Conservation (phyloP, 2,797 vertebrate genomes). For the Otolemur crassicaudatus region DNA sequence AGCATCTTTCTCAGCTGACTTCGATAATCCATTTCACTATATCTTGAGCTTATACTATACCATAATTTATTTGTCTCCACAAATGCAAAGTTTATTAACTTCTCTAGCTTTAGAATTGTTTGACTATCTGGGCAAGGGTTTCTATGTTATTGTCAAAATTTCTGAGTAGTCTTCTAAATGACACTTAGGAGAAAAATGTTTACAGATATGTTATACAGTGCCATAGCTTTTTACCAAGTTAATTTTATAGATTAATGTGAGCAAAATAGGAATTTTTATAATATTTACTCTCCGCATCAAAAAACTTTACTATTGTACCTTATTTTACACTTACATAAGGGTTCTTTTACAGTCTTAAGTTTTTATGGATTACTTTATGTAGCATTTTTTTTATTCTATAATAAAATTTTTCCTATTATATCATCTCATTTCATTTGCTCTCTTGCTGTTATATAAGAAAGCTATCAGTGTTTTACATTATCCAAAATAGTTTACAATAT, state of each 20-base stretch:
- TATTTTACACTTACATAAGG: constrained; percentile 18
- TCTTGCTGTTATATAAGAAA: not conserved
- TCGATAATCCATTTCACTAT: not conserved
- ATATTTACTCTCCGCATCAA: not conserved
- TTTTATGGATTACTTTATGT: not conserved
- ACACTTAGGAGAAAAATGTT: not conserved
- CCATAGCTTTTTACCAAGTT: not conserved
- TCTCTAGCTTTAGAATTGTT: not conserved
- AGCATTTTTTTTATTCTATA: not conserved
- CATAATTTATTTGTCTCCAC: not conserved
- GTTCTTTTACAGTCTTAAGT: not conserved
- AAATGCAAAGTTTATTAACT: not conserved
- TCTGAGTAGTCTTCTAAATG: not conserved
- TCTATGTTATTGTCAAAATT: not conserved
- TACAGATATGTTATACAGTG: not conserved
- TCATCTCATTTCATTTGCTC: not conserved
- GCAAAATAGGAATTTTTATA: not conserved
- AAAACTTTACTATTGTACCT: not conserved
- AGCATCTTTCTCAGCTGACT: not conserved
- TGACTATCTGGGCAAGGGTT: not conserved
- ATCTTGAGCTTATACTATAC: not conserved
- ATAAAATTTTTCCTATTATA: not conserved
- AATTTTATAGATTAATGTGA: not conserved
- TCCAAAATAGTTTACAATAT: not conserved
- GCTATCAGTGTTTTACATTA: not conserved